Base-by-base conservation (phyloP, 1,140 invertebrate species). In the Listronotus oregonensis region DNA sequence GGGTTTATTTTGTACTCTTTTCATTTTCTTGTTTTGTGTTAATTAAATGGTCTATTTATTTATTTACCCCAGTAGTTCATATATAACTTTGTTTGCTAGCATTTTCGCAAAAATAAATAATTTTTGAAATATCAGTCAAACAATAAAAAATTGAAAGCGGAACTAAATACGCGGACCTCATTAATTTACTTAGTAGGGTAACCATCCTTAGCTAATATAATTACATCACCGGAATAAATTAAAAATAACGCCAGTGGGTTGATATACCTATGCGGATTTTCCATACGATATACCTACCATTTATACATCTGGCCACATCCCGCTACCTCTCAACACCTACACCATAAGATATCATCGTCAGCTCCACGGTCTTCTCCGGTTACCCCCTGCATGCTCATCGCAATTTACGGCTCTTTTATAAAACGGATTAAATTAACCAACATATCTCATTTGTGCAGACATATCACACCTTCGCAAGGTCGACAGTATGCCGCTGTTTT, bases 401-500 rank as follows among this genome's bases (percentile, higher is more conserved):
- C 60, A 57, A 68, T 68, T 68, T 68, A 68, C 61, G 54, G 55
- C 66, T 68, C 55, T 21, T 68, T 68, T 64, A 68, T 64, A 68
- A 57, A 64, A 62, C 60, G 62, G 61, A 68, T 68, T 68, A 68
- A 68, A 68, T 68, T 68, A 68, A 64, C 54, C 21, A 18, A 52
- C 61, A 68, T 68, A 60, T 68, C 66, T 68, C 61, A 64, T 68
- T 64, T 68, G 61, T 56, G 50, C 56, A 60, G 66, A 68, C 66
- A 68, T 68, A 68, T 68, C 66, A 68, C 66, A 68, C 66, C 47
- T 68, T 52, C 46, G 14, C 49, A 34, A 3, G 12, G 55, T 44
- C 47, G 55, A 55, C 55, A 60, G 66, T 64, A 64, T 64, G 50
- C 66, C 66, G 61, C 64, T 66, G 64, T 51, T 66, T 66, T 42